Base-by-base conservation (phyloP, 2,888 invertebrate species). In the Drosophila glabriapex region DNA sequence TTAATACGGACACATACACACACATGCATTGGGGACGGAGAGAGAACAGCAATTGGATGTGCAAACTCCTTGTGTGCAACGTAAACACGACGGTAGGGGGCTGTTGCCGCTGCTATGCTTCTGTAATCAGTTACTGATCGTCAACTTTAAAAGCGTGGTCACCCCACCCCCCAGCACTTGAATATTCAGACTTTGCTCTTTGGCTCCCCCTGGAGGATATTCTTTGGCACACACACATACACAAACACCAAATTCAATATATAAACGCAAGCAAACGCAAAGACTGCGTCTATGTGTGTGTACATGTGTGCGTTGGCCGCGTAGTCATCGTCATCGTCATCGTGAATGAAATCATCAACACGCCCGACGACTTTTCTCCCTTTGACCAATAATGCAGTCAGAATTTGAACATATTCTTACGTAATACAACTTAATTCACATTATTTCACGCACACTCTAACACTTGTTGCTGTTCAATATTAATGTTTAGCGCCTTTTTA, bases 291-390 rank as follows among this genome's bases (percentile, higher is more conserved):
- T 65, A 35, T 64, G 50, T 62, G 37, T 50, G 29, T 70, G 25
- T 64, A 43, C 72, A 53, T 75, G 69, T 69, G 49, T 68, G 69
- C 59, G 70, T 73, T 68, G 73, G 69, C 68, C 69, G 74, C 75
- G 58, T 68, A 64, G 77, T 73, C 80, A 66, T 86, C 86, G 83
- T 82, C 89, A 83, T 79, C 82, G 73, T 68, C 80, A 83, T 78
- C 80, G 73, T 64, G 76, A 83, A 91, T 91, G 91, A 91, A 91
- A 90, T 91, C 90, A 91, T 90, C 86, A 80, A 78, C 56, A 65
- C 50, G 0, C 25, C 25, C 46, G 64, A 56, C 52, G 55, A 81
- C 58, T 69, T 25, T 46, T 25, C 25, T 76, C 67, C 73, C 73
- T 83, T 78, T 78, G 68, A 68, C 67, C 65, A 80, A 77, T 73